phyloP scores from a whole-genome alignment of 2,797 vertebrate species.

The Nannoperca obscura region DNA sequence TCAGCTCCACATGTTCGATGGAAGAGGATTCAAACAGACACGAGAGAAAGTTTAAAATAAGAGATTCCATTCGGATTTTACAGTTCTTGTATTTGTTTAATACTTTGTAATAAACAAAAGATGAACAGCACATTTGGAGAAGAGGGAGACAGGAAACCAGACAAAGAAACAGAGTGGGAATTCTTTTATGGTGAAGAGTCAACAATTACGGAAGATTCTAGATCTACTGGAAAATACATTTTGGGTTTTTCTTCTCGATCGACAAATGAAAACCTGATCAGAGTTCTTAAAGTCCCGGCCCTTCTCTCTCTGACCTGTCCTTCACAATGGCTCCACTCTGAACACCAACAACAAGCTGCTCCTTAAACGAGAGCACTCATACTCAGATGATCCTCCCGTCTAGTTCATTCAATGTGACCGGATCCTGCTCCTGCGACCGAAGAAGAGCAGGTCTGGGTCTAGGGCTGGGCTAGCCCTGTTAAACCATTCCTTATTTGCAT shows the following conservation, averaged over 20 bases:
- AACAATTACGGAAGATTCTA: constrained; percentile 73
- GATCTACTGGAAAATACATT: constrained; percentile 68
- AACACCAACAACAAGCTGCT: constrained; percentile 29
- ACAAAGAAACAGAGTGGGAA: constrained; percentile 66
- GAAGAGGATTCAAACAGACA: constrained; percentile 76
- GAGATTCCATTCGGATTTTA: constrained; percentile 69
- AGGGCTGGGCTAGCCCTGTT: constrained; percentile 9
- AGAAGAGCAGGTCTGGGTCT: constrained; percentile 53
- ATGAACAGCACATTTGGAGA: constrained; percentile 57
- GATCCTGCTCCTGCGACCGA: constrained; percentile 32
- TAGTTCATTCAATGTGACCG: constrained; percentile 28
- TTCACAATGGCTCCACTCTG: background rate
- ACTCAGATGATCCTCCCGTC: constrained; percentile 26
- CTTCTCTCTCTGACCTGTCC: constrained; percentile 30
- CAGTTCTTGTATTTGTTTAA: constrained; percentile 78
- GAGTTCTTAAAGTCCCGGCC: constrained; percentile 30
- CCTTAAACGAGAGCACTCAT: constrained; percentile 5
- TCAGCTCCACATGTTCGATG: constrained; percentile 73
- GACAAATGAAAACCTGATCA: constrained; percentile 61
- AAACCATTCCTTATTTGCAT: constrained; percentile 50
- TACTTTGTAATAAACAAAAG: constrained; percentile 81
- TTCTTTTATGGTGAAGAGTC: constrained; percentile 67
- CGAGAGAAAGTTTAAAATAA: constrained; percentile 59
- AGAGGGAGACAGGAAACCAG: constrained; percentile 63
- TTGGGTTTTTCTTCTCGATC: constrained; percentile 57